These are phyloP conservation scores for Drosophila dunni DNA, from an alignment of 1,140 invertebrate species.

Conservation along the genomic window DNA sequence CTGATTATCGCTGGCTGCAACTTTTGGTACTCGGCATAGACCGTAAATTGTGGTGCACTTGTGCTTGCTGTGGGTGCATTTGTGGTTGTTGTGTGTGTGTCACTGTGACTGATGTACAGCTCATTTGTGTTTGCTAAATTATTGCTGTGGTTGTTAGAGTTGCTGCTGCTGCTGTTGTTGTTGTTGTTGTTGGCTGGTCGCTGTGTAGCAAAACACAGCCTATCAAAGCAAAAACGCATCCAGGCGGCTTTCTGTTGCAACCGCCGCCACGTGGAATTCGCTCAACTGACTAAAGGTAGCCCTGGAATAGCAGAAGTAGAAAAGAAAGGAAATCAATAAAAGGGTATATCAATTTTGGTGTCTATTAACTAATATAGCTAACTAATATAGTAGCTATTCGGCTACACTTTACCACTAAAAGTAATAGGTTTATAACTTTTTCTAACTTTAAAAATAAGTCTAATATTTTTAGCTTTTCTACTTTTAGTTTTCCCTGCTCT, in stretches of 20 bases:
- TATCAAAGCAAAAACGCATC: slow-evolving; percentile 95
- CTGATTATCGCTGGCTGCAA: slow-evolving; percentile 75
- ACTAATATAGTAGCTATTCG: too few relatives aligned
- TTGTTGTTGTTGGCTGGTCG: slow-evolving; percentile 86
- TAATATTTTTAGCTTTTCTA: too few relatives aligned
- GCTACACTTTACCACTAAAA: background rate
- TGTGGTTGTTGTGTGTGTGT: slow-evolving; percentile 21
- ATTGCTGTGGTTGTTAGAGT: slow-evolving; percentile 27
- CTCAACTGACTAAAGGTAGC: slow-evolving; percentile 45
- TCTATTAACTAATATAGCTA: too few relatives aligned
- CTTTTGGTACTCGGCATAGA: slow-evolving; percentile 74
- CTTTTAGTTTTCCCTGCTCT: too few relatives aligned
- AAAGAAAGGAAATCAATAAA: background rate
- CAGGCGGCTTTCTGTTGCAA: slow-evolving; percentile 86
- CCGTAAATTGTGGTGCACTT: slow-evolving; percentile 25
- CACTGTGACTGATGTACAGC: slow-evolving; percentile 16
- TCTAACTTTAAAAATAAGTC: too few relatives aligned
- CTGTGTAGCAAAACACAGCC: slow-evolving; percentile 94
- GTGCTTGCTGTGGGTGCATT: slow-evolving; percentile 39
- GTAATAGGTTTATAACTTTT: too few relatives aligned
- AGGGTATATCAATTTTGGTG: background rate
- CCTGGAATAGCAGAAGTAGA: slow-evolving; percentile 43
- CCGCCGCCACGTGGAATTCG: slow-evolving; percentile 67
- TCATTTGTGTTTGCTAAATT: slow-evolving; percentile 8
- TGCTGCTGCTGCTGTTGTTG: slow-evolving; percentile 27